These are phyloP conservation scores for Ophion obscuratus DNA, from an alignment of 2,888 invertebrate species.

Conservation along the genomic window DNA sequence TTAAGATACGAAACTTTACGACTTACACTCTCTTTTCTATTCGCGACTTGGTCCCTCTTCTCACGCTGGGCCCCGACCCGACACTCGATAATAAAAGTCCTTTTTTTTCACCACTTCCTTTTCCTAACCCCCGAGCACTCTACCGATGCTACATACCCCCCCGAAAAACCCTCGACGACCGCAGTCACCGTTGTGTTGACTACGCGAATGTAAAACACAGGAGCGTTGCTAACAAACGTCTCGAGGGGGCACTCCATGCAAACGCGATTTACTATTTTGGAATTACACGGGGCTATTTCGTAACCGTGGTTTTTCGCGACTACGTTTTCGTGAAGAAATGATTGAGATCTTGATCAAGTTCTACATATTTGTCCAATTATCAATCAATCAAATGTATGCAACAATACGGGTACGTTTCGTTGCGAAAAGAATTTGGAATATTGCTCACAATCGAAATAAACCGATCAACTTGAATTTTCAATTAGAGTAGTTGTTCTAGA, in stretches of 20 bases:
- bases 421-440: not conserved
- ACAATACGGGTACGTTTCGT: not conserved
- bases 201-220: conserved; percentile 73
- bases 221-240: conserved; percentile 47
- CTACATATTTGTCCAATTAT: not conserved
- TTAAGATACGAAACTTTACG: conserved; percentile 5
- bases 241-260: conserved; percentile 21
- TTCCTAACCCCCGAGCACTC: conserved; percentile 50
- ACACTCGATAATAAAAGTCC: conserved; percentile 11
- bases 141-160: conserved; percentile 47
- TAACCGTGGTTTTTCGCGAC: not conserved
- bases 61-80: conserved; percentile 26
- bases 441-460: not conserved
- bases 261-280: not conserved
- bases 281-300: not conserved
- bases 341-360: not conserved
- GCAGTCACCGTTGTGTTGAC: conserved; percentile 76
- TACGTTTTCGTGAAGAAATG: not conserved
- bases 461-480: not conserved
- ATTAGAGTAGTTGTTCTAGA: not conserved
- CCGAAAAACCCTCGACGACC: conserved; percentile 64
- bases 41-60: not conserved
- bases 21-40: not conserved
- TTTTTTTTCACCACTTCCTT: conserved; percentile 40
- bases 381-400: not conserved